Percentiles rank a stretch among this genome's conserved stretches.
These are phyloP conservation scores for Hirtodrosophila confusa DNA, from an alignment of 2,888 invertebrate genomes.

Conservation along the genomic window DNA sequence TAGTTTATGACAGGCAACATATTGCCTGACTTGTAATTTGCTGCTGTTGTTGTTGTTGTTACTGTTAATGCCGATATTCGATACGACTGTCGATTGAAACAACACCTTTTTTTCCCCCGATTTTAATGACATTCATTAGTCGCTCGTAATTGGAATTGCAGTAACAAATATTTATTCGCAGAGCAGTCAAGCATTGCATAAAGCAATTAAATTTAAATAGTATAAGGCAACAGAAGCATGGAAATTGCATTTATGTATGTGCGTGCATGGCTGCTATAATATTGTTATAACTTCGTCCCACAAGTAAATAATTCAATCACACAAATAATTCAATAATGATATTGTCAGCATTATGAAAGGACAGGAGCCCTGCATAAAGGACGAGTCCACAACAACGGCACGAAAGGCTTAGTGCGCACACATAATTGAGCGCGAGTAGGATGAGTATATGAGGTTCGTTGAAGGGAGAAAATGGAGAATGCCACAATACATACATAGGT, in stretches of 20 bases:
- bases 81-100: slow-evolving; percentile 18
- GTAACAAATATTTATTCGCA: slow-evolving; percentile 21
- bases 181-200: slow-evolving; percentile 46
- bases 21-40: slow-evolving; percentile 52
- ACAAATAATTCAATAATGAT: slow-evolving; percentile 76
- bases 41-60: slow-evolving; percentile 18
- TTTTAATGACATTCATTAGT: slow-evolving; percentile 70
- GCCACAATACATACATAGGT: no score
- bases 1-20: slow-evolving; percentile 50
- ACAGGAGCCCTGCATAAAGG: slow-evolving; percentile 11
- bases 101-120: slow-evolving; percentile 32
- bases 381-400: slow-evolving; percentile 11
- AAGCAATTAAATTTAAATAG: slow-evolving; percentile 74
- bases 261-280: slow-evolving; percentile 29
- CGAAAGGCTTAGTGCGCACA: slow-evolving; percentile 63
- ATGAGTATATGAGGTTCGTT: neutral
- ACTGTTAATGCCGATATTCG: slow-evolving; percentile 60
- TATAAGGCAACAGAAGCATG: slow-evolving; percentile 46
- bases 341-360: slow-evolving; percentile 59
- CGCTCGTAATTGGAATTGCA: slow-evolving; percentile 52
- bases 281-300: slow-evolving; percentile 30
- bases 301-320: slow-evolving; percentile 71
- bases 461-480: slow-evolving; percentile 1
- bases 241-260: slow-evolving; percentile 44
- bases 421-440: slow-evolving; percentile 61